A percentile compares a stretch with the other conserved stretches of the same genome.
Conservation (phyloP, 1,140 invertebrate genomes). For the Pentalonia nigronervosa region DNA sequence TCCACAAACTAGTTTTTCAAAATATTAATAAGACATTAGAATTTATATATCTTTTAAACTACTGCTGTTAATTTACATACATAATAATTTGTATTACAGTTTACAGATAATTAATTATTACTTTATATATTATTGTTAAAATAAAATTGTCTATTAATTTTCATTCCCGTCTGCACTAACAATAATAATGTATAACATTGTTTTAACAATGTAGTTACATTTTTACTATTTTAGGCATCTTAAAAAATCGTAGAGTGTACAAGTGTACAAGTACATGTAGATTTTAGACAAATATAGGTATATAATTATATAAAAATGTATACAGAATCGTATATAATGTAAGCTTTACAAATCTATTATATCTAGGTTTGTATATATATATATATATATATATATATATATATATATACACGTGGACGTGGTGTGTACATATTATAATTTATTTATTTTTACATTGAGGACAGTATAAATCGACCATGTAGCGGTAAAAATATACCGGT, state of each 20-base stretch:
- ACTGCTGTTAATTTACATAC: not conserved
- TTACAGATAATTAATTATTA: not conserved
- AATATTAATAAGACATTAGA: not conserved
- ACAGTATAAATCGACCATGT: not conserved
- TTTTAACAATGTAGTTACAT: not conserved
- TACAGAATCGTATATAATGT: not conserved
- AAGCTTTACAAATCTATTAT: not conserved
- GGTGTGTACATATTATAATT: not conserved
- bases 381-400: not conserved
- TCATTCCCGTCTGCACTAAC: not conserved
- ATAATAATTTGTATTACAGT: not conserved
- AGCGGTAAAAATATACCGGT: slow-evolving; percentile 45
- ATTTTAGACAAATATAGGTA: not conserved
- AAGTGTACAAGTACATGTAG: not conserved
- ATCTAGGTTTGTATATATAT: not conserved
- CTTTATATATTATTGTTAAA: not conserved
- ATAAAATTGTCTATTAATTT: not conserved
- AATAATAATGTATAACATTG: not conserved
- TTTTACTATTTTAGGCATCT: not conserved
- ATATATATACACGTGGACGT: not conserved
- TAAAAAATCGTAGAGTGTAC: not conserved
- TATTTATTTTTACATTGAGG: not conserved
- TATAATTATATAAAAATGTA: not conserved
- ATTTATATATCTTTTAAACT: not conserved
- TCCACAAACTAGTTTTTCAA: not conserved